Conservation (phyloP, 2,113 vertebrate species). For the Vulpes lagopus region DNA sequence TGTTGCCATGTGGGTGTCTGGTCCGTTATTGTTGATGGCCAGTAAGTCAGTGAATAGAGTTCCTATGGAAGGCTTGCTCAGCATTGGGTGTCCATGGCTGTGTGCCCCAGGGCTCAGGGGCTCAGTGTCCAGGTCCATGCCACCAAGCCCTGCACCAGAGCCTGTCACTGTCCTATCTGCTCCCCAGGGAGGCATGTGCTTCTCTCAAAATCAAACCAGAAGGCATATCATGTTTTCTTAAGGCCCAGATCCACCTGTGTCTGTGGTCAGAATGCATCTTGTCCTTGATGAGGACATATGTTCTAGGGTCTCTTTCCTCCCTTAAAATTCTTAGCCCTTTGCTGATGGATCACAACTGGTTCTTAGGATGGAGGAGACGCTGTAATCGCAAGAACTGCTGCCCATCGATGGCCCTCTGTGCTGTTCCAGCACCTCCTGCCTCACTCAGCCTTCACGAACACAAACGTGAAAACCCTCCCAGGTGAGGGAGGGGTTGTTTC, state of each 20-base stretch:
- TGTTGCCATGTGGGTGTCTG: not conserved
- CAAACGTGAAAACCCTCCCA: not conserved
- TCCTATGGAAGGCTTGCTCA: not conserved
- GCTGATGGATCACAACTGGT: accelerated
- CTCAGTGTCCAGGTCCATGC: not conserved
- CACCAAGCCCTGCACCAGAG: not conserved
- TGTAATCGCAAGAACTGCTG: accelerated
- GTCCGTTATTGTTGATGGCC: not conserved
- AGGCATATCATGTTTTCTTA: not conserved
- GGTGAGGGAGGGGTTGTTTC: not conserved
- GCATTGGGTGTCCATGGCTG: not conserved
- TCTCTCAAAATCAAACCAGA: not conserved
- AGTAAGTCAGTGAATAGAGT: not conserved
- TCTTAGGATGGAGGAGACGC: not conserved
- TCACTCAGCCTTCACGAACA: not conserved
- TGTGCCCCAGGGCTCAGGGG: not conserved
- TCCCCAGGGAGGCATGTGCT: accelerated
- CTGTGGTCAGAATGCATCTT: not conserved
- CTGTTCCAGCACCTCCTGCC: accelerated
- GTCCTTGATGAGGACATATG: not conserved
- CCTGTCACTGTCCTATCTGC: not conserved
- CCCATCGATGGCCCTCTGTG: accelerated
- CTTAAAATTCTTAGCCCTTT: not conserved
- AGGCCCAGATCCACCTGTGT: not conserved
- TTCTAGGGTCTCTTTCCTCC: not conserved